Conservation (phyloP, 2,113 vertebrate genomes). For the Equus przewalskii region DNA sequence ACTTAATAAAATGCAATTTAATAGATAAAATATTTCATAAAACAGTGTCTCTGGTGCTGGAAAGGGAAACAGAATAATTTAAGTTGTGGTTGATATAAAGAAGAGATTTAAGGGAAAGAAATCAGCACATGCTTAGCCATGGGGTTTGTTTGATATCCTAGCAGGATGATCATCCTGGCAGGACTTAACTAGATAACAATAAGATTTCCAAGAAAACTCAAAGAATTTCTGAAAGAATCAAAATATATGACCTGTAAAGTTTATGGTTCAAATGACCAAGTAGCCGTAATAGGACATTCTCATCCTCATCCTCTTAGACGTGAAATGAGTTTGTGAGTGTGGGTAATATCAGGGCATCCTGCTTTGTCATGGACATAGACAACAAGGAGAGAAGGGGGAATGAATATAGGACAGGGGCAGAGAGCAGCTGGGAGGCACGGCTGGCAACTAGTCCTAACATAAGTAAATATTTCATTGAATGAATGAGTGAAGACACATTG, state of each 20-base stretch:
- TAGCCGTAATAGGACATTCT: rapidly evolving
- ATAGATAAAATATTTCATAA: conserved; percentile 8
- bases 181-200: not conserved
- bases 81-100: not conserved
- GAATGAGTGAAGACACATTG: not conserved
- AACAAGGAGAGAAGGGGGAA: not conserved
- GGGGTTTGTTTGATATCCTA: not conserved
- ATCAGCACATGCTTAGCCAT: not conserved
- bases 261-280: not conserved
- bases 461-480: not conserved
- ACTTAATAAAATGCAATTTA: not conserved
- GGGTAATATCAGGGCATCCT: not conserved
- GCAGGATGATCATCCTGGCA: not conserved
- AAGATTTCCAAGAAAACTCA: not conserved
- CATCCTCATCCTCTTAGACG: not conserved
- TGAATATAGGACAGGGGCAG: not conserved
- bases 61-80: not conserved
- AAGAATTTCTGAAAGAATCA: not conserved
- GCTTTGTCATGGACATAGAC: not conserved
- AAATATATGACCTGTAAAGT: not conserved
- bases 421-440: not conserved
- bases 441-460: no score
- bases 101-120: not conserved
- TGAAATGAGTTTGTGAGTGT: not conserved
- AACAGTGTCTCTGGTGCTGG: not conserved